Evolutionary conservation across 2,888 invertebrate species (phyloP), one percentile per base, ranked within the genome.

Genomic region (Agrenia bidenticulata): DNA sequence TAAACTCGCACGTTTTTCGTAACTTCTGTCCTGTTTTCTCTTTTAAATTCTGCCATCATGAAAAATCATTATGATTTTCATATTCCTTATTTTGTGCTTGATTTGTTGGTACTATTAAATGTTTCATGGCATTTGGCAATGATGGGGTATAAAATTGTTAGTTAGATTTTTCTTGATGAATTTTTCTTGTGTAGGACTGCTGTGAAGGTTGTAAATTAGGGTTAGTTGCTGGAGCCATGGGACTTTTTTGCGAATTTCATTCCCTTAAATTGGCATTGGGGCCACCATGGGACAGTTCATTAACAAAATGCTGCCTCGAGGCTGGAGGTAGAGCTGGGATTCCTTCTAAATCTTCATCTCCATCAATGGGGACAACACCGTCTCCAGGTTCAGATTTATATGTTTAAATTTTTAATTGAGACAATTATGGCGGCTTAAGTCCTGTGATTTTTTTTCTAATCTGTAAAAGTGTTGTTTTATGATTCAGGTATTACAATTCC

Each of bases 181-280:
- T n/a, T 32, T 32, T 7, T 51, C 17, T 27, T 37, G n/a, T 13
- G 27, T 78, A 85, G 80, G 83, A 84, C 74, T 87, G 87, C 75
- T 87, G 87, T 75, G 85, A 85, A 73, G 84, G 85, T 7, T 87
- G 87, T 74, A 84, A 85, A 77, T 79, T 87, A 45, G 88, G 88
- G 1, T 79, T 87, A 41, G 83, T 85, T 50, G 83, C 85, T 0
- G 83, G 83, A n/a, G 83, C 83, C 45, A 82, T 84, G 60, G 83
- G 83, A 24, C 81, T 83, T 75, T 82, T 82, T 58, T 88, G 88
- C 74, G 80, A 81, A 15, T 83, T 85, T 64, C 81, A 82, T 19
- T 78, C 81, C 49, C 82, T 86, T 60, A 80, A 81, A n/a, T 51
- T 71, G 21, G 73, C 76, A 1, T 81, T 85, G 63, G 85, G 84